Evolutionary conservation across 2,113 vertebrate genomes (phyloP).

Genomic region (Cathartes aura): DNA sequence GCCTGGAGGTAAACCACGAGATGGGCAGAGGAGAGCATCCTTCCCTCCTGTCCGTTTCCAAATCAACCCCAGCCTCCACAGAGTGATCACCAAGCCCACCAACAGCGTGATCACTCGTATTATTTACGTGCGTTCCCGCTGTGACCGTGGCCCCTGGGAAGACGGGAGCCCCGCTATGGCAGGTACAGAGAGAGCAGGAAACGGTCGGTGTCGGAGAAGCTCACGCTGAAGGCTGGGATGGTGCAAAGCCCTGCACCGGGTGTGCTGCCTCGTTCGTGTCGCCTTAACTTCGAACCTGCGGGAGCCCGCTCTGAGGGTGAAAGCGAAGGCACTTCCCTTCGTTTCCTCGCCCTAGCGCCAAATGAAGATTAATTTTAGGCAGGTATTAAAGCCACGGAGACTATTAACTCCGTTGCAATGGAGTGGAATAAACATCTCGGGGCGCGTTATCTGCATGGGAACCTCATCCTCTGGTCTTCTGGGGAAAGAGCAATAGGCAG

Average conservation of each 20-base stretch:
- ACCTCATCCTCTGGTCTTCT: not conserved
- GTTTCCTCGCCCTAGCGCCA: not conserved
- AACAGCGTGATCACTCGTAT: accelerated
- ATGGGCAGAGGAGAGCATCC: not conserved
- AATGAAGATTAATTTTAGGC: conserved; percentile 17
- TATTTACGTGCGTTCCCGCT: accelerated
- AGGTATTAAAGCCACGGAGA: not conserved
- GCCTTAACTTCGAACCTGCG: not conserved
- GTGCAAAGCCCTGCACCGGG: not conserved
- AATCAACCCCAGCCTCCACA: not conserved
- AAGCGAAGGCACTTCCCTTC: not conserved
- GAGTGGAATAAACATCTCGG: not conserved
- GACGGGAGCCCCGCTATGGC: accelerated
- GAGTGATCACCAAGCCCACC: not conserved
- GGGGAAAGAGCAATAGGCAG: not conserved
- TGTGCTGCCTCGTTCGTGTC: accelerated
- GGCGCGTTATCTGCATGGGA: not conserved
- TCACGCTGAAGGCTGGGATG: not conserved
- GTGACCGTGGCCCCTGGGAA: not conserved
- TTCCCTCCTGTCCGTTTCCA: not conserved
- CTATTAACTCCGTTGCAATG: not conserved
- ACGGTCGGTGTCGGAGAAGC: accelerated
- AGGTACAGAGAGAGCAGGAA: not conserved
- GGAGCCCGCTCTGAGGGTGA: not conserved
- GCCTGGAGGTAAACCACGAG: not conserved